Evolutionary conservation across 2,888 invertebrate genomes (phyloP), one percentile per base, ranked within the genome.

Genomic region (Ecdyonurus torrentis): DNA sequence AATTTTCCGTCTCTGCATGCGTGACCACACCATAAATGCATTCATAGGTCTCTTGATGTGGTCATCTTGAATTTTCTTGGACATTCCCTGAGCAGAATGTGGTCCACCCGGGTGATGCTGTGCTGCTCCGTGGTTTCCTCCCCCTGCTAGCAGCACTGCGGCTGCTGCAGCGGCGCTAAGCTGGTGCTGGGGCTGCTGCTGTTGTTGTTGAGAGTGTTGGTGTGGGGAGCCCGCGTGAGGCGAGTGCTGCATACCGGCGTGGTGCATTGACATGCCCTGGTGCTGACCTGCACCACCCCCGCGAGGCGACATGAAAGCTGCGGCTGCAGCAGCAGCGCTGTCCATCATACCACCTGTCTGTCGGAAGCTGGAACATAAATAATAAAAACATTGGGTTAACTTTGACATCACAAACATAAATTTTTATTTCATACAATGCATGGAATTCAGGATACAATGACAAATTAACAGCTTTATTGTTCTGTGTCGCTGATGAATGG

Each of bases 11-110:
- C 92, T 75, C 74, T 92, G 91, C 3, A 90, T 91, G 37, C 92
- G 77, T 1, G 91, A 91, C 92, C 92, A 93, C 67, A 93, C 92
- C 92, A 93, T 92, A 75, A 93, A 92, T 2, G 92, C 92, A 74
- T 93, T 93, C 93, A 93, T 93, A 1, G 93, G 93, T 68, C 93
- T 80, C 75, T 96, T 96, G 69, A 96, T 92, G 74, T 93, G 91
- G 73, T 87, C 87, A 70, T 87, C 87, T 67, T 84, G 88, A 63
- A 83, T 79, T 71, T 75, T 73, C 69, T 78, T 77, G 70, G 76
- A 76, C 65, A 77, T 65, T 50, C 65, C 66, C 3, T 65, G 19
- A 7, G 15, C 55, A 5, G 15, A 5, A 18, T 20, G 60, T 2
- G 55, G 19, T 5, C 55, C 55, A 5, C n/a, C 55, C 55, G 22